These are phyloP conservation scores for Microplitis deprimator DNA, from an alignment of 2,888 invertebrate genomes.

Conservation along the genomic window DNA sequence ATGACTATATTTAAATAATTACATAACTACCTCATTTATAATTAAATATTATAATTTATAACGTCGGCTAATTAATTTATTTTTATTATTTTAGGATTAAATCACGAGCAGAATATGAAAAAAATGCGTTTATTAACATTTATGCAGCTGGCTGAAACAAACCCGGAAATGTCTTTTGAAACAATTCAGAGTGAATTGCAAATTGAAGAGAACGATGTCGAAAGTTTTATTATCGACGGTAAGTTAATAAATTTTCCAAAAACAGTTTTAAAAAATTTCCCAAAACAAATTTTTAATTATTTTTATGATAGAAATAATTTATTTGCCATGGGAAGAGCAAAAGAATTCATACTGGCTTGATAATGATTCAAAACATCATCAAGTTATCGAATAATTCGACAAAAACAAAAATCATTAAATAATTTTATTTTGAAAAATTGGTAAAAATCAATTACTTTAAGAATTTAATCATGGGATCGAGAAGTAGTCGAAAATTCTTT, in stretches of 20 bases:
- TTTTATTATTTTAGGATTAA: slow-evolving; percentile 76
- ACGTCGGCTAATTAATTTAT: too few species aligned
- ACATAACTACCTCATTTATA: too few species aligned
- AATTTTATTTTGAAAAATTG: background rate
- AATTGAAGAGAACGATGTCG: slow-evolving; percentile 90
- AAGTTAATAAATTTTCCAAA: slow-evolving; percentile 49
- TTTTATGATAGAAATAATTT: slow-evolving; percentile 35
- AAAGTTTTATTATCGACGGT: slow-evolving; percentile 97
- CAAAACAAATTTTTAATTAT: slow-evolving; percentile 39
- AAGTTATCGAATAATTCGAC: slow-evolving; percentile 66
- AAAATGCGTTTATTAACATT: slow-evolving; percentile 98
- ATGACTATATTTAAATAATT: too few species aligned
- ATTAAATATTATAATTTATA: too few species aligned
- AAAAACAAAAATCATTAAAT: slow-evolving; percentile 33
- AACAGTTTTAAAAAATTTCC: slow-evolving; percentile 10
- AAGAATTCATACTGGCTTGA: slow-evolving; percentile 64
- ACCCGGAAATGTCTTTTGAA: slow-evolving; percentile 93
- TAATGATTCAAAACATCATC: slow-evolving; percentile 50
- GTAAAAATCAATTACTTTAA: too few species aligned
- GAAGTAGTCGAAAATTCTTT: too few species aligned
- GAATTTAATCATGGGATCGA: too few species aligned
- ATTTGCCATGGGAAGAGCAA: slow-evolving; percentile 58
- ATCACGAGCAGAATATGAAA: slow-evolving; percentile 94
- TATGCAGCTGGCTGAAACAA: slow-evolving; percentile 96
- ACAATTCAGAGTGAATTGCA: slow-evolving; percentile 90